These are phyloP conservation scores for Leptonema lineaticorne DNA, from an alignment of 1,140 invertebrate species.

Conservation along the genomic window DNA sequence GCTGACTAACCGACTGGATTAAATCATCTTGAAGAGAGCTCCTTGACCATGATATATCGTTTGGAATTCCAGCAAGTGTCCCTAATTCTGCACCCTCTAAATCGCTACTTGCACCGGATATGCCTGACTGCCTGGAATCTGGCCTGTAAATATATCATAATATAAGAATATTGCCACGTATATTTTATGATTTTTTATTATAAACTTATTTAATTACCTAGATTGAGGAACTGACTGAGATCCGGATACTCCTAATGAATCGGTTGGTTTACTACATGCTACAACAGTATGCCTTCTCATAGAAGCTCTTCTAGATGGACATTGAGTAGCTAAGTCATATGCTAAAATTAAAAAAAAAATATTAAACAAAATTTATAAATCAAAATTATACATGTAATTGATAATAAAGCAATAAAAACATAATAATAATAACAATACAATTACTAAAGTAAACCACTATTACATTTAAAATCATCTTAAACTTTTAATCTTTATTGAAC, in stretches of 20 bases:
- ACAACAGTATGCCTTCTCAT: slow-evolving; percentile 72
- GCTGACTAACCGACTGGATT: slow-evolving; percentile 58
- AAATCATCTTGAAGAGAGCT: slow-evolving; percentile 68
- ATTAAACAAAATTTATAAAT: slow-evolving; percentile 22
- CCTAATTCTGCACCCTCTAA: slow-evolving; percentile 49
- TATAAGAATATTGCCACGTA: neutral
- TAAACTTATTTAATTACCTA: slow-evolving; percentile 49
- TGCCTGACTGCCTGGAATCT: slow-evolving; percentile 49
- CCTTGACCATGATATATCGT: slow-evolving; percentile 62
- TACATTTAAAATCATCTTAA: no score
- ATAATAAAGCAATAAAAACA: neutral
- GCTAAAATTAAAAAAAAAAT: slow-evolving; percentile 51
- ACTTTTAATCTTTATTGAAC: no score
- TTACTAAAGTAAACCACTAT: neutral
- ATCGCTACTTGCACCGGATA: slow-evolving; percentile 38
- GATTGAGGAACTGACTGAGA: slow-evolving; percentile 72
- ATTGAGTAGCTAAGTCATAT: slow-evolving; percentile 79
- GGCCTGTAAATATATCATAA: slow-evolving; percentile 44
- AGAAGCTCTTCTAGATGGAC: slow-evolving; percentile 66
- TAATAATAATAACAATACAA: neutral
- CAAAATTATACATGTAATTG: neutral
- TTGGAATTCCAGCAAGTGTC: slow-evolving; percentile 46
- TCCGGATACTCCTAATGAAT: slow-evolving; percentile 52
- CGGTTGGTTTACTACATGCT: slow-evolving; percentile 53
- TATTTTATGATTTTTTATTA: neutral